Percentiles rank a stretch among this genome's conserved stretches.
Evolutionary conservation across 2,888 invertebrate species (phyloP).

Genomic region (Drosophila differens): DNA sequence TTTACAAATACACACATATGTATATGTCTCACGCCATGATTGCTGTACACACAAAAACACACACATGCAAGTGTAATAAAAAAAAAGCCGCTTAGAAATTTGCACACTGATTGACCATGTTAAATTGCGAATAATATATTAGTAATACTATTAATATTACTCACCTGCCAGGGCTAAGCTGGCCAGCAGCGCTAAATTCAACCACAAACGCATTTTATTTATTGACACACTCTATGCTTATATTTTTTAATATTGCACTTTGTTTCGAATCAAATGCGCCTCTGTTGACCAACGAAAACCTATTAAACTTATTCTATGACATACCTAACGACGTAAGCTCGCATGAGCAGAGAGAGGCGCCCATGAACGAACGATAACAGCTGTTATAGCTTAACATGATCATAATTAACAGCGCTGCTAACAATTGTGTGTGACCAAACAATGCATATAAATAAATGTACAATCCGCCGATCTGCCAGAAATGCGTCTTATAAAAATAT

Average conservation of each 20-base stretch:
- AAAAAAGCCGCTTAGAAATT: conserved; percentile 35
- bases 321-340: conserved; percentile 47
- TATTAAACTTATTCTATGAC: conserved; percentile 27
- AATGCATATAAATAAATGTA: not conserved
- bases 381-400: conserved; percentile 33
- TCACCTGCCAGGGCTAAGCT: conserved; percentile 60
- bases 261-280: conserved; percentile 7
- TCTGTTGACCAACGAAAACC: conserved; percentile 14
- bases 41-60: conserved; percentile 20
- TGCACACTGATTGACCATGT: conserved; percentile 18
- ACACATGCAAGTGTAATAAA: conserved; percentile 14
- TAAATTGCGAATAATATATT: conserved; percentile 3
- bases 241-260: not conserved
- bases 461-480: not conserved
- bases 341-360: conserved; percentile 24
- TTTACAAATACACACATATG: not conserved
- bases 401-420: conserved; percentile 32
- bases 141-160: conserved; percentile 18
- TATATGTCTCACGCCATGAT: conserved; percentile 46
- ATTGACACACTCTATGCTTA: not conserved
- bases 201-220: conserved; percentile 54
- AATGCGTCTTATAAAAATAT: not conserved
- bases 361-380: conserved; percentile 17
- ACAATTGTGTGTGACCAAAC: conserved; percentile 45
- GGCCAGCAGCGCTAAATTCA: conserved; percentile 51